A percentile compares a stretch with the other conserved stretches of the same genome.
Evolutionary conservation across 2,797 vertebrate genomes (phyloP).

Genomic region (Diglossa cyanea): DNA sequence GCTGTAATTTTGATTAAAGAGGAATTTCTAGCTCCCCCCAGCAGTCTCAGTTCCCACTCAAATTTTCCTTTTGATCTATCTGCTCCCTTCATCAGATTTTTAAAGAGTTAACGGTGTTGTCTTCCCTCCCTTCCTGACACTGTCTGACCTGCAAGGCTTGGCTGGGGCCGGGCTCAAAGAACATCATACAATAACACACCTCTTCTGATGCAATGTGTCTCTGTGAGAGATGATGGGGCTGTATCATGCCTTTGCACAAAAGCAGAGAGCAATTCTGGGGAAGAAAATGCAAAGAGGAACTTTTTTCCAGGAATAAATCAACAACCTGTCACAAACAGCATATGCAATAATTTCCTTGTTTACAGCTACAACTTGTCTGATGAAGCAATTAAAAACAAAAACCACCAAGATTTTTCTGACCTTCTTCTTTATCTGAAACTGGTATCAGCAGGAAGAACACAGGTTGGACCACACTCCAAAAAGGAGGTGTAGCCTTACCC

Average conservation of each 20-base stretch:
- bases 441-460: background rate
- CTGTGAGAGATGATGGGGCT: background rate
- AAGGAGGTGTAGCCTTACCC: background rate
- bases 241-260: background rate
- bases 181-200: background rate
- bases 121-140: background rate
- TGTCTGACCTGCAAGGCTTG: background rate
- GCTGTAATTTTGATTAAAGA: background rate
- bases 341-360: background rate
- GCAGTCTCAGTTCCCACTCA: background rate
- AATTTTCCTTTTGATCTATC: slow-evolving; percentile 9
- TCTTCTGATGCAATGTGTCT: background rate
- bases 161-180: background rate
- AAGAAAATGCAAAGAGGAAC: slow-evolving; percentile 11
- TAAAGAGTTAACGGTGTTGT: background rate
- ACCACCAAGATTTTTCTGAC: background rate
- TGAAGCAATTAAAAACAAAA: background rate
- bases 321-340: background rate
- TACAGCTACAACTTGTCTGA: background rate
- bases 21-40: background rate
- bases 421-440: background rate
- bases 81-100: background rate
- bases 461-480: background rate
- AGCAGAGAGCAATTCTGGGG: background rate
- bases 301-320: slow-evolving; percentile 8